phyloP scores from a whole-genome alignment of 1,140 invertebrate species.

The Lucilia sericata region DNA sequence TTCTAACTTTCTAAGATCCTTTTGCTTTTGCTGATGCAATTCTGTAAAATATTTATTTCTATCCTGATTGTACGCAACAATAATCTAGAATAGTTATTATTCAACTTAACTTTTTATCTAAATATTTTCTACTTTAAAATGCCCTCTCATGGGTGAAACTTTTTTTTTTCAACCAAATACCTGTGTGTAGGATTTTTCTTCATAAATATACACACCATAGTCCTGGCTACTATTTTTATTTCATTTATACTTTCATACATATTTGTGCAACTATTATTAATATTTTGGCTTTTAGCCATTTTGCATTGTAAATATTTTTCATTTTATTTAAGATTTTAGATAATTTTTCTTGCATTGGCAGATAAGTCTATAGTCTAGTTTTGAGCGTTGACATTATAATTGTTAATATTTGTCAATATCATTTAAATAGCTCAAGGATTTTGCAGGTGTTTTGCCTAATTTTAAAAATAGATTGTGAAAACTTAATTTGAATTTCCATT shows the following conservation, averaged over 20 bases:
- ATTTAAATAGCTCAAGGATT: slow-evolving; percentile 10
- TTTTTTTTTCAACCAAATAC: not conserved
- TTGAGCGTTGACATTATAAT: slow-evolving; percentile 22
- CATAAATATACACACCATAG: not conserved
- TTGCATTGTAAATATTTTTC: not conserved
- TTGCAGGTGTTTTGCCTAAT: slow-evolving; percentile 23
- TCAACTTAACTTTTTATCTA: too few relatives aligned
- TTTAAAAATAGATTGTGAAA: slow-evolving; percentile 11
- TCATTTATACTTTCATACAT: not conserved
- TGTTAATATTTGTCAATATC: slow-evolving; percentile 28
- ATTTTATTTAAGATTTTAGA: not conserved
- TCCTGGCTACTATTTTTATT: not conserved
- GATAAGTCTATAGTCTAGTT: not conserved
- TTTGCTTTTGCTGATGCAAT: too few relatives aligned
- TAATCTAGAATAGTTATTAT: too few relatives aligned
- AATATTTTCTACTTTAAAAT: not conserved
- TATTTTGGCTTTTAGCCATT: slow-evolving; percentile 3
- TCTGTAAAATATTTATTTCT: too few relatives aligned
- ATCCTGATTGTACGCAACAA: too few relatives aligned
- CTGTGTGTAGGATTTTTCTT: not conserved
- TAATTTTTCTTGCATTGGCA: slow-evolving; percentile 16
- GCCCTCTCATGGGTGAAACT: not conserved
- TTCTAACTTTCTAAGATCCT: too few relatives aligned
- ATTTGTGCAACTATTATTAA: slow-evolving; percentile 16
- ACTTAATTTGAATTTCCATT: slow-evolving; percentile 9